Evolutionary conservation across 2,113 vertebrate genomes (phyloP).

Genomic region (Odocoileus hemionus): DNA sequence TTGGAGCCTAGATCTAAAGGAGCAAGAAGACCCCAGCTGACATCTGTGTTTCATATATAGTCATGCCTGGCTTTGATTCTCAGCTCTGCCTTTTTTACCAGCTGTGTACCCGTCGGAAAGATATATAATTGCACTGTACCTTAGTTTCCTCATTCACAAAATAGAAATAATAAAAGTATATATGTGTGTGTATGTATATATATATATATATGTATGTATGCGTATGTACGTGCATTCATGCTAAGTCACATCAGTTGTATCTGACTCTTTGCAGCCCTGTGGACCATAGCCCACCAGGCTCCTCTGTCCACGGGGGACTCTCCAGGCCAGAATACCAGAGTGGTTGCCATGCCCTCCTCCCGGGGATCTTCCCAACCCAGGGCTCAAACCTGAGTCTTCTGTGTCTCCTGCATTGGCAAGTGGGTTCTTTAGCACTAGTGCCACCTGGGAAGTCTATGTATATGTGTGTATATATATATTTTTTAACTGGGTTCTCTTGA

Average conservation of each 20-base stretch:
- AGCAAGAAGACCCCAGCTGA: background rate
- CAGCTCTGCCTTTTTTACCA: background rate
- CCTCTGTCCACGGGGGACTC: background rate
- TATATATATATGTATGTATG: background rate
- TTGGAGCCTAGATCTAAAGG: background rate
- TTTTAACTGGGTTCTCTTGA: background rate
- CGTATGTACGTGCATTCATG: background rate
- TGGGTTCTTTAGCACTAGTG: background rate
- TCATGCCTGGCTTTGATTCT: background rate
- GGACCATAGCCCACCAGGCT: background rate
- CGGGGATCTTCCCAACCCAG: background rate
- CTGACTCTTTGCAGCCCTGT: background rate
- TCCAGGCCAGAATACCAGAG: background rate
- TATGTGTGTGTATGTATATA: accelerated
- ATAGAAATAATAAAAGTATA: background rate
- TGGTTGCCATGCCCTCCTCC: background rate
- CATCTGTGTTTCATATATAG: background rate
- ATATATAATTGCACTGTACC: background rate
- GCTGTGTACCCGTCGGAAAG: background rate
- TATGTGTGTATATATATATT: background rate
- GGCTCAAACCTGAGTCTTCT: background rate
- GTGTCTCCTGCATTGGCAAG: background rate
- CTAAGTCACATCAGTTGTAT: background rate
- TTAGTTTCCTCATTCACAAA: background rate
- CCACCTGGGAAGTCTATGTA: background rate